Conservation (phyloP, 2,113 vertebrate species). For the Rhagologus leucostigma region DNA sequence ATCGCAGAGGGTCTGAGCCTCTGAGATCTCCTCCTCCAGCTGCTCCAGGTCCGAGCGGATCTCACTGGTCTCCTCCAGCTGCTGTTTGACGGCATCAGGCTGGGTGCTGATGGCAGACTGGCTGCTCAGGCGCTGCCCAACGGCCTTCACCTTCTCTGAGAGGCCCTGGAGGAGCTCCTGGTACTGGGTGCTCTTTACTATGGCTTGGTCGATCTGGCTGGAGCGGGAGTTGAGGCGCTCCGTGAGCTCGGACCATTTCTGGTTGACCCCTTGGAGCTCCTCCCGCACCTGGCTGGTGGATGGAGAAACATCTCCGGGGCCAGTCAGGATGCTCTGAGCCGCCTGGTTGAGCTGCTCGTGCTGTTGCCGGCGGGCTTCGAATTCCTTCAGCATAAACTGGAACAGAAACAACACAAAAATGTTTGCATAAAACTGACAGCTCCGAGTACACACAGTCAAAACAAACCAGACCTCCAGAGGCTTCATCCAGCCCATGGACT, state of each 20-base stretch:
- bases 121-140: conserved; percentile 81
- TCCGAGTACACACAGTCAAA: conserved; percentile 61
- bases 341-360: conserved; percentile 91
- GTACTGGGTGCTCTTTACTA: conserved; percentile 88
- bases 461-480: conserved; percentile 54
- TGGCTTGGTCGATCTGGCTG: conserved; percentile 87
- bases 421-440: conserved; percentile 66
- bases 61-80: conserved; percentile 92
- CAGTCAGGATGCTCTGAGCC: conserved; percentile 86
- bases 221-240: conserved; percentile 84
- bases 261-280: conserved; percentile 84
- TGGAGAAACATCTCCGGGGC: conserved; percentile 76
- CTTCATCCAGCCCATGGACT: neutral
- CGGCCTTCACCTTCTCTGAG: conserved; percentile 79
- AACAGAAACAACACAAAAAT: conserved; percentile 62
- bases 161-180: conserved; percentile 85
- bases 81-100: conserved; percentile 88
- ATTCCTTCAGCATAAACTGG: conserved; percentile 99
- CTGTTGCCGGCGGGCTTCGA: conserved; percentile 89
- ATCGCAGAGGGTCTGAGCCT: conserved; percentile 84
- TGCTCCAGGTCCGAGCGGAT: conserved; percentile 91
- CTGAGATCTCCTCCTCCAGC: conserved; percentile 77
- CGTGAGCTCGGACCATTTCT: conserved; percentile 88
- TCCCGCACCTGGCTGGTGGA: conserved; percentile 79
- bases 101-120: conserved; percentile 88